A percentile compares a stretch with the other conserved stretches of the same genome.
These are phyloP conservation scores for Muraenolepis orangiensis DNA, from an alignment of 2,797 vertebrate genomes.

Conservation along the genomic window DNA sequence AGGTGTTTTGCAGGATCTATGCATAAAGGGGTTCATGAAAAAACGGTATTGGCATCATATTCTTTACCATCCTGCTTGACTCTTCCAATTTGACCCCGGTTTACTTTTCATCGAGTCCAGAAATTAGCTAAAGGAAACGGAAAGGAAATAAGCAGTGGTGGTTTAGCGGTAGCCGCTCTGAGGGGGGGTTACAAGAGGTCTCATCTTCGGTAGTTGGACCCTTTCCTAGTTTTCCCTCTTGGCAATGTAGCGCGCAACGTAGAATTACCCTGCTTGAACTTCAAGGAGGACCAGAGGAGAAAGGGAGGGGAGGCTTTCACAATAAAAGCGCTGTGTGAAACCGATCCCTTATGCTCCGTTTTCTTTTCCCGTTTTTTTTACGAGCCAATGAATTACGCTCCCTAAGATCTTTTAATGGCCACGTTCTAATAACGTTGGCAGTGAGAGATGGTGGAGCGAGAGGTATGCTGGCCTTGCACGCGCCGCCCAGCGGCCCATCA, in stretches of 20 bases:
- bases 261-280: constrained; percentile 47
- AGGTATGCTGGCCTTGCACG: constrained; percentile 42
- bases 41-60: neutral
- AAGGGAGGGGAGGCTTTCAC: constrained; percentile 47
- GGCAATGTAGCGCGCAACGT: constrained; percentile 31
- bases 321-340: constrained; percentile 45
- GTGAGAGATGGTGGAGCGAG: constrained; percentile 28
- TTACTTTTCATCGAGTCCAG: constrained; percentile 53
- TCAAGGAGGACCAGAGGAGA: constrained; percentile 31
- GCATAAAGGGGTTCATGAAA: neutral
- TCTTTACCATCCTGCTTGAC: neutral
- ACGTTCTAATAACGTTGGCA: constrained; percentile 40
- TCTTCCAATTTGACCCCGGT: constrained; percentile 51
- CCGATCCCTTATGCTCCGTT: constrained; percentile 18
- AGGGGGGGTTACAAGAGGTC: constrained; percentile 16
- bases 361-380: constrained; percentile 51
- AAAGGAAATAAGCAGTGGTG: constrained; percentile 18
- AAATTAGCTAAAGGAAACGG: constrained; percentile 35
- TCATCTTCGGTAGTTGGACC: constrained; percentile 32
- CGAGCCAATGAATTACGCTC: constrained; percentile 53
- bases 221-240: constrained; percentile 34
- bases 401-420: constrained; percentile 50
- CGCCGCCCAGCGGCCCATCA: constrained; percentile 23
- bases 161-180: neutral
- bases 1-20: neutral